Evolutionary conservation across 2,888 invertebrate species (phyloP).

Genomic region (Sminthurinus aureus): DNA sequence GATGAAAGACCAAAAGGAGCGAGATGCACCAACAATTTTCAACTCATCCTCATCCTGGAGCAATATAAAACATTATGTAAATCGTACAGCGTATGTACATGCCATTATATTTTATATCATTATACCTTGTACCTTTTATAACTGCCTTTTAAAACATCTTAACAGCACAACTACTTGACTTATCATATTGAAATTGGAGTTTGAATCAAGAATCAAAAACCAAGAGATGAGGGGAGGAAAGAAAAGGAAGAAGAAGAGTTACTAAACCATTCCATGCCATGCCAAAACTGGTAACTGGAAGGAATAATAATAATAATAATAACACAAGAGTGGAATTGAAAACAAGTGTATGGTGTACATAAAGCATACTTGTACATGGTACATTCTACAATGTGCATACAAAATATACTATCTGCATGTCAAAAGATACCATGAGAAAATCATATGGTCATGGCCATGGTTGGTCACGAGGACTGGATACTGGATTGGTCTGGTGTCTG

Average conservation of each 20-base stretch:
- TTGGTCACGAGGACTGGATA: background rate
- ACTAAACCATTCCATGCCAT: too few relatives aligned
- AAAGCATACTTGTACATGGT: too few relatives aligned
- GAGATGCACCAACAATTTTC: constrained; percentile 5
- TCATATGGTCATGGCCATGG: background rate
- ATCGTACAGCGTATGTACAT: too few relatives aligned
- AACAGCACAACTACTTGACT: constrained; percentile 13
- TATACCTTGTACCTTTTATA: too few relatives aligned
- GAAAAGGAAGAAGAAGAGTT: background rate
- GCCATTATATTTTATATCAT: too few relatives aligned
- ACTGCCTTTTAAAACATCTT: too few relatives aligned
- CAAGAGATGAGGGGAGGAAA: background rate
- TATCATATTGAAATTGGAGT: constrained; percentile 22
- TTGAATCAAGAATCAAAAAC: constrained; percentile 27
- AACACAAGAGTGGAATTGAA: background rate
- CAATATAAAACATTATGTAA: constrained; percentile 12
- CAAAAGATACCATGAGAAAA: background rate
- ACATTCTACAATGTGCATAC: too few relatives aligned
- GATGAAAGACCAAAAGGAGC: background rate
- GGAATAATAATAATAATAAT: too few relatives aligned
- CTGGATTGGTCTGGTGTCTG: too few relatives aligned
- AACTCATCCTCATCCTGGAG: constrained; percentile 25
- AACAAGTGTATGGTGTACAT: background rate
- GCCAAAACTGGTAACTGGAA: too few relatives aligned
- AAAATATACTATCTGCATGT: background rate